Conservation (phyloP, 1,140 invertebrate species). For the Eueides isabella region DNA sequence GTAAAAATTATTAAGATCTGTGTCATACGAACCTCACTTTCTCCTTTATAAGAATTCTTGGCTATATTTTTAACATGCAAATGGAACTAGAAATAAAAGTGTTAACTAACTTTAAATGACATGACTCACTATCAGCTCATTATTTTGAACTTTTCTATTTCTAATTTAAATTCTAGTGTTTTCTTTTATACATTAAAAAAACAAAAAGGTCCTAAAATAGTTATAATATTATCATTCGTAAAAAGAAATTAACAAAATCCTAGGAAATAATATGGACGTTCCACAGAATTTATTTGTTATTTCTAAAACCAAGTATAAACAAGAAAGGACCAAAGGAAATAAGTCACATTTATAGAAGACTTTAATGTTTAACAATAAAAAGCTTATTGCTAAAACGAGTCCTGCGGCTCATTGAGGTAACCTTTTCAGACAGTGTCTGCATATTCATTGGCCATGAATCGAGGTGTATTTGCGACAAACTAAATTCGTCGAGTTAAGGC, state of each 20-base stretch:
- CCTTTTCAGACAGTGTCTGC: constrained; percentile 27
- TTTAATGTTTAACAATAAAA: constrained; percentile 14
- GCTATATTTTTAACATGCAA: constrained; percentile 7
- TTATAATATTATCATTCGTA: not conserved
- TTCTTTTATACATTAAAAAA: too few species aligned
- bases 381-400: constrained; percentile 8
- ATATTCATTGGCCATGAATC: constrained; percentile 37
- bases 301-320: not conserved
- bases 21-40: constrained; percentile 15
- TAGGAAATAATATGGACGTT: not conserved
- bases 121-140: not conserved
- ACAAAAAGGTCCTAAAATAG: too few species aligned
- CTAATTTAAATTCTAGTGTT: too few species aligned
- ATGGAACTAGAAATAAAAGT: not conserved
- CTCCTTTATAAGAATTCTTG: not conserved
- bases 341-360: constrained; percentile 8
- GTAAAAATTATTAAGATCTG: constrained; percentile 5
- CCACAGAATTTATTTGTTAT: not conserved
- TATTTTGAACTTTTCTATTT: not conserved
- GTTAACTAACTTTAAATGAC: not conserved
- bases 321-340: constrained; percentile 7
- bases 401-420: constrained; percentile 26
- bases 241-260: not conserved
- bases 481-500: constrained; percentile 22
- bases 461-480: constrained; percentile 27